phyloP scores from a whole-genome alignment of 1,140 invertebrate genomes.

The Anastrepha ludens region DNA sequence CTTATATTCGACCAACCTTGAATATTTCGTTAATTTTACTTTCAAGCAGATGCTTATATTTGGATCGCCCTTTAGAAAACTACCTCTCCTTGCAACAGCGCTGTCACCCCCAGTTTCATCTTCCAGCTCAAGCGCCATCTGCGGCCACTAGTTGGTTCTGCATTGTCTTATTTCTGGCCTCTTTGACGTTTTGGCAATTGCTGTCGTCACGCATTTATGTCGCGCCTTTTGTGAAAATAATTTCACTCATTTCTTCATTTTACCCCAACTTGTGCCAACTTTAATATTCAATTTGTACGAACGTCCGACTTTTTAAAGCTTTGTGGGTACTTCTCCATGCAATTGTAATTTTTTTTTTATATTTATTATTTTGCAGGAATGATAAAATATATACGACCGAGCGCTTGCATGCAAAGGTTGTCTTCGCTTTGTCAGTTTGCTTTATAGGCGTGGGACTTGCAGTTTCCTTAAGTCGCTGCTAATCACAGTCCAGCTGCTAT shows the following conservation, averaged over 20 bases:
- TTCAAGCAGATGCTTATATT: neutral
- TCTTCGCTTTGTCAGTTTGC: neutral
- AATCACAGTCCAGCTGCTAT: conserved; percentile 1
- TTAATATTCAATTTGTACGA: conserved; percentile 50
- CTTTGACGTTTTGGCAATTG: conserved; percentile 6
- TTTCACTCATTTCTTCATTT: conserved; percentile 35
- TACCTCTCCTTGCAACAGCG: neutral
- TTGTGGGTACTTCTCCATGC: neutral
- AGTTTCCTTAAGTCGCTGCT: conserved; percentile 8
- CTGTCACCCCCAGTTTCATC: neutral
- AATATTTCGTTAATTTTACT: no score
- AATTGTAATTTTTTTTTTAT: neutral
- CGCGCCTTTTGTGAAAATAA: conserved; percentile 29
- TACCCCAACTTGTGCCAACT: neutral
- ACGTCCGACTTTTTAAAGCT: neutral
- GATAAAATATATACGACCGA: neutral
- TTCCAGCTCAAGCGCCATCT: neutral
- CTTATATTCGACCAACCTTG: no score
- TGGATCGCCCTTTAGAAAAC: neutral
- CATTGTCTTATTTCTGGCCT: neutral
- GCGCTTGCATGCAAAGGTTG: neutral
- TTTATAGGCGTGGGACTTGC: conserved; percentile 51
- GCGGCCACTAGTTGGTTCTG: neutral
- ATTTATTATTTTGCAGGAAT: neutral
- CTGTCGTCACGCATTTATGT: conserved; percentile 49